Evolutionary conservation across 2,888 invertebrate genomes (phyloP).

Genomic region (Geophilus truncorum): DNA sequence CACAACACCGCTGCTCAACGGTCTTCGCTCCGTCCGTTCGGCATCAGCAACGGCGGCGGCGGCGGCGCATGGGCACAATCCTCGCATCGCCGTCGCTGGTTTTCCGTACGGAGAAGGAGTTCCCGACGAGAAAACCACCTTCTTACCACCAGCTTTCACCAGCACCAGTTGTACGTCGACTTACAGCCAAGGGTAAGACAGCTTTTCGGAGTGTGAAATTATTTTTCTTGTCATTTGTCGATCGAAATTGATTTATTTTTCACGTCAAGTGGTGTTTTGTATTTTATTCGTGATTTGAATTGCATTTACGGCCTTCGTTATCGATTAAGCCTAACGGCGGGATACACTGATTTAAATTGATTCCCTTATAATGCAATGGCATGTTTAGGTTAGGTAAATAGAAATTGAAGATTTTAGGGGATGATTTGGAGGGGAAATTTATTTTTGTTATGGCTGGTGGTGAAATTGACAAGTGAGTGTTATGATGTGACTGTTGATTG

Average conservation of each 20-base stretch:
- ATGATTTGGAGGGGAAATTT: background rate
- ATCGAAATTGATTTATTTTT: background rate
- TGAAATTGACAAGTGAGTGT: too few species aligned
- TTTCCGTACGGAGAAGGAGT: constrained; percentile 29
- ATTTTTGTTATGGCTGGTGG: too few species aligned
- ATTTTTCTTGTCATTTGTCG: background rate
- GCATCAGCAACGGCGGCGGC: background rate
- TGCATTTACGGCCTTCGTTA: background rate
- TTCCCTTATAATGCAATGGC: background rate
- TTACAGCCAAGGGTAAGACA: constrained; percentile 28
- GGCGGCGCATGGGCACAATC: background rate
- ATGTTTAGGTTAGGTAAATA: background rate
- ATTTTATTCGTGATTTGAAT: background rate
- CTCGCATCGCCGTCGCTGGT: constrained; percentile 16
- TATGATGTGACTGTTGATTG: too few species aligned
- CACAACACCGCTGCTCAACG: constrained; percentile 10
- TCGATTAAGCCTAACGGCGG: background rate
- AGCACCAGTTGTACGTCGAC: background rate
- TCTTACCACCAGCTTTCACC: constrained; percentile 12
- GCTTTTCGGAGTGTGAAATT: background rate
- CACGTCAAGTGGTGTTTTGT: background rate
- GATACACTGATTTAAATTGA: background rate
- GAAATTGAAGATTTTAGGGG: background rate
- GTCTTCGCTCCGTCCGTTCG: background rate
- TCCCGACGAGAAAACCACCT: constrained; percentile 25